These are phyloP conservation scores for Luperina nickerlii DNA, from an alignment of 2,888 invertebrate genomes.

Conservation along the genomic window DNA sequence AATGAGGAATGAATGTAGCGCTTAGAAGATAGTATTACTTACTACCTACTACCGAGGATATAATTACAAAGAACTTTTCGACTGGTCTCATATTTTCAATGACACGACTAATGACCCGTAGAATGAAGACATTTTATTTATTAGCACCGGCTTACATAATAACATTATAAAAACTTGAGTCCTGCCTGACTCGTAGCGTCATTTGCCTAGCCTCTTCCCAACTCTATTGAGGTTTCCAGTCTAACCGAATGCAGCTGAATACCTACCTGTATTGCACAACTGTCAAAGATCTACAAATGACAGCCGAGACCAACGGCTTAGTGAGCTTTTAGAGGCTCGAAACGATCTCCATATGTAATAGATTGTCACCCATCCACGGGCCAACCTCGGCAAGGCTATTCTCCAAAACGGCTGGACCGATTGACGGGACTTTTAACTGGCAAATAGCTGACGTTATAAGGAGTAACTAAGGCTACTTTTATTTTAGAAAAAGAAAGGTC, in stretches of 20 bases:
- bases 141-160: background rate
- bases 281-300: no score
- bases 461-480: no score
- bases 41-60: background rate
- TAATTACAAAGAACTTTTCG: conserved; percentile 32
- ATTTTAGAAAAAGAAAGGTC: no score
- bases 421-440: background rate
- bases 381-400: background rate
- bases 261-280: no score
- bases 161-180: background rate
- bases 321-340: background rate
- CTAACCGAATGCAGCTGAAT: background rate
- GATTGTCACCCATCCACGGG: background rate
- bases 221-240: no score
- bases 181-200: background rate
- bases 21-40: background rate
- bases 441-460: no score
- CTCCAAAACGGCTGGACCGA: background rate
- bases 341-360: background rate
- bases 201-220: no score
- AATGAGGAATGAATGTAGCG: conserved; percentile 28
- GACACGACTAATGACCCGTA: conserved; percentile 5
- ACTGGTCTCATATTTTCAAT: conserved; percentile 14
- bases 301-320: background rate
- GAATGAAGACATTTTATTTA: background rate